Base-by-base conservation (phyloP, 2,797 vertebrate species). In the Sandelia bainsii region DNA sequence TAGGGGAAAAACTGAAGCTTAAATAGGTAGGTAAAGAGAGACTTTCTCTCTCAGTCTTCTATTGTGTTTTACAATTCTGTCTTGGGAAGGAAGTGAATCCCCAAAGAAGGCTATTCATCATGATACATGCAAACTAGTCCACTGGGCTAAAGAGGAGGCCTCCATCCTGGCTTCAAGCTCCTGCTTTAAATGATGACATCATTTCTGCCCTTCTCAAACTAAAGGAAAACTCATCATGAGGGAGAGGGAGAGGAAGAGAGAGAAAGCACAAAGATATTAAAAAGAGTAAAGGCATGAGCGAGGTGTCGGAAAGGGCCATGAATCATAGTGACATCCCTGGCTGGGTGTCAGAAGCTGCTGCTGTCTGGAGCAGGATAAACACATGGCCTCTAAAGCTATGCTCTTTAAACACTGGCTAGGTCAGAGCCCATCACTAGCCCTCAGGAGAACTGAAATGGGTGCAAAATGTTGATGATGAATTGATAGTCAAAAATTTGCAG, bases 191-290 rank as follows among this genome's bases (percentile, higher is more conserved):
- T 86, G 84, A 90, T 91, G 92, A 92, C 87, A 88, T 93, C 88
- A 93, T 85, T 86, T 82, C 84, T 87, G 88, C 69, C 86, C 87
- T 86, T 89, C 80, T 82, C 72, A 86, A 87, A 92, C 90, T 87
- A 92, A 92, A 90, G 90, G 81, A 87, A 90, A 93, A 91, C 75
- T 87, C 90, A 93, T 93, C 89, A 91, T 77, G 66, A 53, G 63
- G 70, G 74, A 69, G 75, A 80, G 53, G 40, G 70, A 76, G 67
- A 77, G 56, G 58, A 49, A 62, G 77, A 49, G 65, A 40, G 40
- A 51, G 48, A 74, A 75, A 80, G 79, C 16, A 64, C 72, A 73
- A 58, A 80, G 80, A 86, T 87, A 92, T 91, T 92, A 93, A 91
- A 89, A 90, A 81, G 79, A 88, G 87, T 87, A 90, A 83, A 91